Conservation (phyloP, 2,113 vertebrate species). For the Ptychochromis oligacanthus region DNA sequence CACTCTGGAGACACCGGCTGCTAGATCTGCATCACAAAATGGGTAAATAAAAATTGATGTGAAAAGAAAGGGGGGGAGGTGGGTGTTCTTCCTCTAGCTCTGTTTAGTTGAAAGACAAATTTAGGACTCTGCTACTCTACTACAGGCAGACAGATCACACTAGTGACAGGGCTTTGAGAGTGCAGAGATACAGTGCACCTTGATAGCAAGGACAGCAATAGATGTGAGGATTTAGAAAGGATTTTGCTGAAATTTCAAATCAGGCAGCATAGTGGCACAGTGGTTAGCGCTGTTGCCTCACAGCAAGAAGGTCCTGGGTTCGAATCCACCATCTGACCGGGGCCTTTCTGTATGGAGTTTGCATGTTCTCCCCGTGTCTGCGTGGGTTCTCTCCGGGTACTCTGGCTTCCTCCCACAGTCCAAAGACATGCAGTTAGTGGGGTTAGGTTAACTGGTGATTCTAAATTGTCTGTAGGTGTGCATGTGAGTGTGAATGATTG, state of each 20-base stretch:
- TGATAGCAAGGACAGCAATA: background rate
- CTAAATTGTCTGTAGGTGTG: too few species aligned
- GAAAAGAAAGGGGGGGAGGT: slow-evolving; percentile 16
- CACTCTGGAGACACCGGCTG: slow-evolving; percentile 58
- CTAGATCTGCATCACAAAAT: slow-evolving; percentile 65
- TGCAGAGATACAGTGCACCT: background rate
- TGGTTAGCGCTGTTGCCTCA: too few species aligned
- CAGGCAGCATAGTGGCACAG: too few species aligned
- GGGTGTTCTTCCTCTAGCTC: slow-evolving; percentile 31
- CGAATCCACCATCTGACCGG: too few species aligned
- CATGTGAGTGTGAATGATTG: too few species aligned
- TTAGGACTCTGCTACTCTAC: slow-evolving; percentile 23
- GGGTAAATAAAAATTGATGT: slow-evolving; percentile 67
- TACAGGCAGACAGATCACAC: slow-evolving; percentile 39
- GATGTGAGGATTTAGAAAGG: background rate
- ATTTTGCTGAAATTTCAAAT: background rate
- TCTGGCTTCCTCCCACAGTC: too few species aligned
- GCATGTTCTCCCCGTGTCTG: too few species aligned
- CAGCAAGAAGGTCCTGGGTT: too few species aligned
- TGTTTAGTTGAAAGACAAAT: slow-evolving; percentile 47
- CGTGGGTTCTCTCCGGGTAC: too few species aligned
- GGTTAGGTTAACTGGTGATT: too few species aligned
- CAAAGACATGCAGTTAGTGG: too few species aligned
- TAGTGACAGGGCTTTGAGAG: slow-evolving; percentile 8
- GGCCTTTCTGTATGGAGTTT: too few species aligned